phyloP scores from a whole-genome alignment of 2,888 invertebrate species.

The Amphipoea lucens region DNA sequence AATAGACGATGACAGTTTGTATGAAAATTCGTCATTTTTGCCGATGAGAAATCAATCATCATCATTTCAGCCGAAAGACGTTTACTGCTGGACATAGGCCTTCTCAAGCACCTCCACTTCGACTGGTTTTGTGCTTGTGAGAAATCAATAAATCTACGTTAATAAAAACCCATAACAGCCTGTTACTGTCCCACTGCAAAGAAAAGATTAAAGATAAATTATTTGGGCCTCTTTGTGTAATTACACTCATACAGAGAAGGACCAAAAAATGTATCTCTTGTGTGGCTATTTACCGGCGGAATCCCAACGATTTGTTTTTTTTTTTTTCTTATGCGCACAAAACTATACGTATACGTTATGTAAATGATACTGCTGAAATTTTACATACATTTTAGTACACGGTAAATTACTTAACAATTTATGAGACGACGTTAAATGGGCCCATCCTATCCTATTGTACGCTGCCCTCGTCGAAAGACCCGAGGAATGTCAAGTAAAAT shows the following conservation, averaged over 20 bases:
- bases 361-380: not conserved
- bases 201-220: not conserved
- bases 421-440: conserved; percentile 20
- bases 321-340: not conserved
- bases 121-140: no score
- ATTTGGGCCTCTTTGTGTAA: not conserved
- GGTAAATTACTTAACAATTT: conserved; percentile 16
- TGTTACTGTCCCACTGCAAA: not conserved
- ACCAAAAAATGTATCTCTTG: not conserved
- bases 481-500: conserved; percentile 9
- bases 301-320: not conserved
- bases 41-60: no score
- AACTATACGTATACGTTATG: not conserved
- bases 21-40: not conserved
- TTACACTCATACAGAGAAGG: no score
- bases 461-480: conserved; percentile 1
- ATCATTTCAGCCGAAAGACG: no score
- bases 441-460: conserved; percentile 25
- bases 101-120: no score
- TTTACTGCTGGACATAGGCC: no score
- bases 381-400: not conserved
- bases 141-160: not conserved
- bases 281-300: not conserved
- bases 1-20: not conserved
- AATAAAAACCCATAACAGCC: not conserved